Evolutionary conservation across 2,888 invertebrate species (phyloP), one percentile per base, ranked within the genome.

Genomic region (Epinotia ramella): DNA sequence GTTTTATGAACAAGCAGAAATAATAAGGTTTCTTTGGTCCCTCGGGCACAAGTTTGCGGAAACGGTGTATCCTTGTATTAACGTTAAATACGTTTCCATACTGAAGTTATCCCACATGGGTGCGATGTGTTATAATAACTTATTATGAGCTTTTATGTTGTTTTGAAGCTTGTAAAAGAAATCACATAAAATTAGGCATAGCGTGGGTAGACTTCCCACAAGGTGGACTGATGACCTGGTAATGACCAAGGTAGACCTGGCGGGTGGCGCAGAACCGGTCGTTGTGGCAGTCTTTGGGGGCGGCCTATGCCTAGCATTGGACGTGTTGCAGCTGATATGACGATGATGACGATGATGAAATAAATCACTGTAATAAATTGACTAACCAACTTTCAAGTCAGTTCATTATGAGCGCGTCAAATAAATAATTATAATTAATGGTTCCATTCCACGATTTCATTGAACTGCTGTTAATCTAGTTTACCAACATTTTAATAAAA

Each of bases 1-100:
- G 65, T 71, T 75, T 75, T 75, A 75, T 75, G 75, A 66, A 71
- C 75, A 66, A 66, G 65, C 65, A 53, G 65, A 71, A 75, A 60
- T 74, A 69, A 74, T 70, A 66, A 75, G 70, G 75, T 75, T 71
- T 71, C 65, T 75, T 71, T 66, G 12, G 64, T 66, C 75, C 70
- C 70, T n/a, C 16, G 75, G 70, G 70, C 46, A 44, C 53, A 66
- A 60, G 70, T 69, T 75, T 59, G 60, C 40, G 65, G 53, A 65
- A 75, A 24, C 60, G 20, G 33, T 69, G 66, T 66, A 62, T 53
- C 65, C 18, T 18, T 46, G 40, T 66, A 71, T 65, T 74, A 75
- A 60, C 70, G 70, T 75, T 71, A 75, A 75, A 75, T 75, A 71
- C 60, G 53, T 59, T 68, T 60, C 57, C 53, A 53, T 70, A 12